Base-by-base conservation (phyloP, 2,888 invertebrate genomes). In the Andrena hattorfiana region DNA sequence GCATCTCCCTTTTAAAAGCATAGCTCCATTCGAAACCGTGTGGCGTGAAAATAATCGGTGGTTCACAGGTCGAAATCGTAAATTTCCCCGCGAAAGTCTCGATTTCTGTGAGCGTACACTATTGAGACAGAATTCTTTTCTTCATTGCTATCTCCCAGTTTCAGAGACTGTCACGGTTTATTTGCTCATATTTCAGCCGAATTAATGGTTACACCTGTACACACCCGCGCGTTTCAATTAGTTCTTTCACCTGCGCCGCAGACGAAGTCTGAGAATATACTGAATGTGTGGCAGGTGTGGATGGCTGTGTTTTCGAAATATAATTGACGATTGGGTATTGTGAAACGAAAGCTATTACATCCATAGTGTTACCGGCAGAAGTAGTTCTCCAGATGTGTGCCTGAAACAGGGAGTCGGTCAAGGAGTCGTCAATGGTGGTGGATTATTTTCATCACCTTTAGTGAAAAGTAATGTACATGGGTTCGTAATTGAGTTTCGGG, bases 191-290 rank as follows among this genome's bases (percentile, higher is more conserved):
- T 82, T 76, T 79, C 42, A 51, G 6, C 20, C 10, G 13, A 59
- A 77, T 63, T 77, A 68, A 77, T 30, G 62, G 49, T 60, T 67
- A 73, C 77, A 83, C 74, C 79, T 83, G 79, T 85, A 66, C 59
- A 35, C 71, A 67, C 74, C 26, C 59, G 62, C 35, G 81, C 56
- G 20, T 56, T 74, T 69, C 67, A 68, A 79, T 85, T 85, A 76
- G 60, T 28, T 75, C 59, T 23, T 62, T 69, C 83, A 85, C 77
- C 85, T 85, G 85, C 77, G 42, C 56, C 26, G 20, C 42, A 30
- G 54, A 42, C 54, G 54, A 71, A 64, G 75, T 56, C 10, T 35
- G 67, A 54, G 68, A 83, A 83, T 71, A 75, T 42, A 20, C 28
- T 2, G 56, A 23, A 35, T 56, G 48, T 32, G 64, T 79, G 56